Percentiles rank a stretch among this genome's conserved stretches.
Evolutionary conservation across 2,797 vertebrate genomes (phyloP).

Genomic region (Jordanella pulchra): DNA sequence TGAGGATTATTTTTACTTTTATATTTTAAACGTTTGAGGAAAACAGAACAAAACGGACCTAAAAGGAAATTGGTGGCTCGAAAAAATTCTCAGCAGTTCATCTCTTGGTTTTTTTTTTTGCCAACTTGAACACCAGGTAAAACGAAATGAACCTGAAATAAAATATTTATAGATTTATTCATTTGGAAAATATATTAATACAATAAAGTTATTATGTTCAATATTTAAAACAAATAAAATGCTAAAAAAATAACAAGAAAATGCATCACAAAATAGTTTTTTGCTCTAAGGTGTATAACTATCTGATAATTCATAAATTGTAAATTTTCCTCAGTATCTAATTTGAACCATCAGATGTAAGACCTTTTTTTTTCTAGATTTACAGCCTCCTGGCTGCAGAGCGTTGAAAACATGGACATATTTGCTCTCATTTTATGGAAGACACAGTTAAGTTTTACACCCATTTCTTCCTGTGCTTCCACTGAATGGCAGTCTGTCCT

Average conservation of each 20-base stretch:
- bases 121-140: no score
- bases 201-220: no score
- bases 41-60: background rate
- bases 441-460: constrained; percentile 63
- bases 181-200: background rate
- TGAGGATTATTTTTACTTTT: background rate
- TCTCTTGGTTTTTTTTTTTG: background rate
- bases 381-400: constrained; percentile 18
- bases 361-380: constrained; percentile 48
- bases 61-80: no score
- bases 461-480: constrained; percentile 23
- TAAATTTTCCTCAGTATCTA: background rate
- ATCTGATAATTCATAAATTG: background rate
- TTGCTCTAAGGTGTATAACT: background rate
- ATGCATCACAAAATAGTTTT: background rate
- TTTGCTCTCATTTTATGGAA: constrained; percentile 69
- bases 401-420: constrained; percentile 45
- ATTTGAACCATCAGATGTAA: constrained; percentile 1
- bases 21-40: no score
- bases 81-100: background rate
- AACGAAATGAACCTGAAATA: background rate
- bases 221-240: no score
- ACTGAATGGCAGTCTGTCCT: constrained; percentile 39
- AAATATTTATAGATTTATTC: background rate
- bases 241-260: background rate